Percentiles rank a stretch among this genome's conserved stretches.
phyloP scores from a whole-genome alignment of 2,113 vertebrate species.

The Mustelus asterias region DNA sequence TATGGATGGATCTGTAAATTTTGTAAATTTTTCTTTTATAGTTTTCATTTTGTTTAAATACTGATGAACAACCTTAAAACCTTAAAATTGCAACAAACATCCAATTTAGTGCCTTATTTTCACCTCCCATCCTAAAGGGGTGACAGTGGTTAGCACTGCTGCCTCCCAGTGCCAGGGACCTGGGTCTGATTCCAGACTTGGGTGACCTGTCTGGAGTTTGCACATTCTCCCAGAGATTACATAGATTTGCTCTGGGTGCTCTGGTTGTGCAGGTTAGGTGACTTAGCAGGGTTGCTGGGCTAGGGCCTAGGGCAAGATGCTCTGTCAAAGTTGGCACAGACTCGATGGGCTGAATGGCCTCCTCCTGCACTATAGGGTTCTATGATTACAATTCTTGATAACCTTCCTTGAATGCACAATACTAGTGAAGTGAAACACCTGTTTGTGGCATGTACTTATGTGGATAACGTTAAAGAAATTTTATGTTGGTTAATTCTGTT shows the following conservation, averaged over 20 bases:
- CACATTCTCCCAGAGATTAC: too few relatives aligned
- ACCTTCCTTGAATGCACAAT: slow-evolving; percentile 68
- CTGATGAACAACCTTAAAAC: slow-evolving; percentile 47
- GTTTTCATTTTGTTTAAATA: slow-evolving; percentile 35
- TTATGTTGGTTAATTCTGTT: slow-evolving; percentile 73
- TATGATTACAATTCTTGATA: slow-evolving; percentile 61
- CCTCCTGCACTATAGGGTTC: too few relatives aligned
- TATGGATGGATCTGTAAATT: neutral
- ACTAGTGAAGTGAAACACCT: slow-evolving; percentile 83
- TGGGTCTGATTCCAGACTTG: too few relatives aligned
- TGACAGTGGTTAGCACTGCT: too few relatives aligned
- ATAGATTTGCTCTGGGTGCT: too few relatives aligned
- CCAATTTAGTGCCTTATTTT: slow-evolving; percentile 81
- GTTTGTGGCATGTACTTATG: slow-evolving; percentile 77
- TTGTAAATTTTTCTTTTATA: slow-evolving; percentile 39
- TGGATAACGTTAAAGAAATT: slow-evolving; percentile 82
- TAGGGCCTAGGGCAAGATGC: too few relatives aligned
- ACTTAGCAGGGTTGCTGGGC: too few relatives aligned
- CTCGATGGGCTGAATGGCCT: too few relatives aligned
- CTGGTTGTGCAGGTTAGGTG: too few relatives aligned
- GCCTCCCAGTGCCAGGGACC: too few relatives aligned
- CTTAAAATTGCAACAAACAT: slow-evolving; percentile 55
- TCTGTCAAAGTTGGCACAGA: too few relatives aligned
- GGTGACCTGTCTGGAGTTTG: too few relatives aligned
- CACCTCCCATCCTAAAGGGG: slow-evolving; percentile 51